A percentile compares a stretch with the other conserved stretches of the same genome.
Evolutionary conservation across 1,140 invertebrate genomes (phyloP).

Genomic region (Metopolophium dirhodum): DNA sequence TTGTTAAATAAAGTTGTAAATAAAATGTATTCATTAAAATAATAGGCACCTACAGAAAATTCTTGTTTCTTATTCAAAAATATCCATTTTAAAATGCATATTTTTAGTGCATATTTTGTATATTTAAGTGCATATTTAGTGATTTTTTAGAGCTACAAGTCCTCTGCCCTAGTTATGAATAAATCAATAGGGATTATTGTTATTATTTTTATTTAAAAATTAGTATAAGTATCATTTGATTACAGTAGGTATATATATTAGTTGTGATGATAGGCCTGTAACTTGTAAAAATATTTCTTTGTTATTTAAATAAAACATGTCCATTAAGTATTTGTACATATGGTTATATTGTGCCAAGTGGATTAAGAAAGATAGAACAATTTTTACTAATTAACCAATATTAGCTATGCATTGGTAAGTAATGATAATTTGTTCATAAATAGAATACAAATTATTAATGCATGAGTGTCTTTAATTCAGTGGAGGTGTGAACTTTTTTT

Average conservation of each 20-base stretch:
- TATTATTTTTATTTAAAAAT: not conserved
- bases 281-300: not conserved
- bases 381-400: conserved; percentile 9
- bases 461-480: not conserved
- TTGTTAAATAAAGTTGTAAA: no score
- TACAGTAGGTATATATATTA: not conserved
- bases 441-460: not conserved
- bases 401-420: conserved; percentile 32
- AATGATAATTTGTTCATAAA: not conserved
- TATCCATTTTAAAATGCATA: no score
- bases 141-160: no score
- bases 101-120: no score
- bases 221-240: not conserved
- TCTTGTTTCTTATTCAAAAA: no score
- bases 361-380: not conserved
- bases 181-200: not conserved
- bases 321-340: not conserved
- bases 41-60: no score
- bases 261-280: not conserved
- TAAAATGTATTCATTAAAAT: no score
- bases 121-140: no score
- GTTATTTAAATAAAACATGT: not conserved
- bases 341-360: not conserved
- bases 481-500: no score
- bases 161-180: not conserved